A percentile compares a stretch with the other conserved stretches of the same genome.
Conservation (phyloP, 1,140 invertebrate genomes). For the Phocides pigmalion region DNA sequence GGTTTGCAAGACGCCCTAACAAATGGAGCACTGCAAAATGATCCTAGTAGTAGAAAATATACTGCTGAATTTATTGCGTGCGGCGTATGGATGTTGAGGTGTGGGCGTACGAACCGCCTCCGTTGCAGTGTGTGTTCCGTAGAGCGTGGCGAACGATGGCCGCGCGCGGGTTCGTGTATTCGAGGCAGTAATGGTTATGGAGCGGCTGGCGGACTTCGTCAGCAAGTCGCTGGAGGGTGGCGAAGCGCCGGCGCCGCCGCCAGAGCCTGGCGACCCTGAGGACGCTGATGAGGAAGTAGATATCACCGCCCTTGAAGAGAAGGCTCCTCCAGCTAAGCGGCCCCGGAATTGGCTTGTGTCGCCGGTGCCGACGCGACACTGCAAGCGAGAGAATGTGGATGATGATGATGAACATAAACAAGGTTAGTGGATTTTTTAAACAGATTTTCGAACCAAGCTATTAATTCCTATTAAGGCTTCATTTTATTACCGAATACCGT, state of each 20-base stretch:
- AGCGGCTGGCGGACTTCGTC: slow-evolving; percentile 81
- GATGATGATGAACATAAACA: slow-evolving; percentile 74
- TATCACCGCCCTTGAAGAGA: slow-evolving; percentile 71
- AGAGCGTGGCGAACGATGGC: slow-evolving; percentile 66
- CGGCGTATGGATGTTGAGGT: slow-evolving; percentile 34
- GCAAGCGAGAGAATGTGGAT: slow-evolving; percentile 60
- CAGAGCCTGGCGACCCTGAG: slow-evolving; percentile 64
- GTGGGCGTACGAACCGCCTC: slow-evolving; percentile 61
- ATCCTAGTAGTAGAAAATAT: slow-evolving; percentile 26
- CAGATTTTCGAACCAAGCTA: neutral
- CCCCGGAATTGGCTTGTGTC: slow-evolving; percentile 76
- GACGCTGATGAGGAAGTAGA: slow-evolving; percentile 73
- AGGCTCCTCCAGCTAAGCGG: slow-evolving; percentile 64
- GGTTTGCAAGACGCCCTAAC: slow-evolving; percentile 53
- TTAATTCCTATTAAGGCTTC: no score
- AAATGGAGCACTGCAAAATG: slow-evolving; percentile 30
- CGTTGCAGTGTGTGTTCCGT: slow-evolving; percentile 61
- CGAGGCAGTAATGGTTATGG: slow-evolving; percentile 80
- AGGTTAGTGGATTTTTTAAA: slow-evolving; percentile 50
- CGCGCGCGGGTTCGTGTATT: slow-evolving; percentile 64
- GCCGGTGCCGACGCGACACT: slow-evolving; percentile 59
- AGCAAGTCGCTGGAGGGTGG: slow-evolving; percentile 79
- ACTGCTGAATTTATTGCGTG: slow-evolving; percentile 38
- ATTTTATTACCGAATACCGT: no score
- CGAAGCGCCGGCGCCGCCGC: slow-evolving; percentile 71